Evolutionary conservation across 1,140 invertebrate genomes (phyloP).

Genomic region (Aphis craccivora): DNA sequence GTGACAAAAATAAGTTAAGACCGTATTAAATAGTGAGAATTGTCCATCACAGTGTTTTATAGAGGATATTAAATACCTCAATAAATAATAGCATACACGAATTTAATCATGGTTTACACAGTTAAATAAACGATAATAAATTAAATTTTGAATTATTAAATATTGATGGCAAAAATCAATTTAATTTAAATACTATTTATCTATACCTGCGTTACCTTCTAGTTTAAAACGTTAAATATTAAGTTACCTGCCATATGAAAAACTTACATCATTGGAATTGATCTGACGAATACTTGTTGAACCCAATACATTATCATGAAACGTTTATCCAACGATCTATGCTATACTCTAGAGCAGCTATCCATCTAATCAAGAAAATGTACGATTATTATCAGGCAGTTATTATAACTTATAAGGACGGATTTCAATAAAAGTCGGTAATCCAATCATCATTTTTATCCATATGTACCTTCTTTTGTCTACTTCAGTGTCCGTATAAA

Average conservation of each 20-base stretch:
- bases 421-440: not conserved
- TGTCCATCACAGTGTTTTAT: too few relatives aligned
- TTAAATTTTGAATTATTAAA: not conserved
- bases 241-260: not conserved
- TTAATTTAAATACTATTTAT: not conserved
- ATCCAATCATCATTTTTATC: not conserved
- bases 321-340: slow-evolving; percentile 96
- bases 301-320: slow-evolving; percentile 68
- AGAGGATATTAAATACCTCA: too few relatives aligned
- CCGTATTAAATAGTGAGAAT: too few relatives aligned
- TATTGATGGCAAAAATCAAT: not conserved
- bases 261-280: slow-evolving; percentile 19
- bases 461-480: slow-evolving; percentile 86
- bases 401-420: not conserved
- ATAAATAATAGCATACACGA: too few relatives aligned
- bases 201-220: not conserved
- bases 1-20: too few relatives aligned
- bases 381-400: not conserved
- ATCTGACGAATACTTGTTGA: not conserved
- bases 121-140: not conserved
- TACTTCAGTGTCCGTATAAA: slow-evolving; percentile 91
- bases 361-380: slow-evolving; percentile 75
- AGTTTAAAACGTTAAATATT: not conserved
- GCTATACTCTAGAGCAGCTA: slow-evolving; percentile 91
- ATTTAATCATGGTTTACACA: too few relatives aligned